Conservation (phyloP, 1,140 invertebrate genomes). For the Aphaenogaster rudis region DNA sequence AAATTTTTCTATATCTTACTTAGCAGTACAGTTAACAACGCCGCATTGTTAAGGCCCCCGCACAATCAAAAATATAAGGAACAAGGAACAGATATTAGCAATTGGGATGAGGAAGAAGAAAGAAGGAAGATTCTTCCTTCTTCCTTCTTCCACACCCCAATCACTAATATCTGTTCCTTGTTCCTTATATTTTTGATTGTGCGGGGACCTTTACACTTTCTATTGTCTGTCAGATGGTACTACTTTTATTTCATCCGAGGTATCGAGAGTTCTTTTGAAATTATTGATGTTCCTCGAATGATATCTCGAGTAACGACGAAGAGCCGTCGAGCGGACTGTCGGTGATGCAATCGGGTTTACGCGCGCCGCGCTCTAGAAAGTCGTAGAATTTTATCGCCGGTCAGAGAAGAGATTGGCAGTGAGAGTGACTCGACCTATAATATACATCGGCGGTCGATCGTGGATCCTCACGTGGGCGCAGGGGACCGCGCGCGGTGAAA, state of each 20-base stretch:
- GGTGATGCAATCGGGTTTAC: constrained; percentile 56
- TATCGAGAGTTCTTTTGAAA: constrained; percentile 11
- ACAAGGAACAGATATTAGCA: no score
- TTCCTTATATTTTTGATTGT: no score
- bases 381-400: constrained; percentile 42
- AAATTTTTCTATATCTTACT: not conserved
- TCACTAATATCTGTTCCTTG: no score
- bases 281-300: constrained; percentile 23
- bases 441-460: constrained; percentile 42
- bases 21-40: not conserved
- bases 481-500: constrained; percentile 27
- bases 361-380: constrained; percentile 61
- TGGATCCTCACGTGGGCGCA: constrained; percentile 34
- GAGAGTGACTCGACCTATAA: constrained; percentile 64
- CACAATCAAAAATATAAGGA: no score
- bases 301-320: constrained; percentile 35
- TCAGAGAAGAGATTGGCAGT: constrained; percentile 56
- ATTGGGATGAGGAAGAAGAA: no score
- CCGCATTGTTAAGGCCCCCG: not conserved
- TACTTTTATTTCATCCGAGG: not conserved
- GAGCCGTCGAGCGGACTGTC: constrained; percentile 23
- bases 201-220: not conserved
- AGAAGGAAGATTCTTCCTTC: no score
- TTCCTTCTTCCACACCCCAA: no score
- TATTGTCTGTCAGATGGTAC: not conserved